These are phyloP conservation scores for Diceros bicornis DNA, from an alignment of 2,797 vertebrate genomes.

Conservation along the genomic window DNA sequence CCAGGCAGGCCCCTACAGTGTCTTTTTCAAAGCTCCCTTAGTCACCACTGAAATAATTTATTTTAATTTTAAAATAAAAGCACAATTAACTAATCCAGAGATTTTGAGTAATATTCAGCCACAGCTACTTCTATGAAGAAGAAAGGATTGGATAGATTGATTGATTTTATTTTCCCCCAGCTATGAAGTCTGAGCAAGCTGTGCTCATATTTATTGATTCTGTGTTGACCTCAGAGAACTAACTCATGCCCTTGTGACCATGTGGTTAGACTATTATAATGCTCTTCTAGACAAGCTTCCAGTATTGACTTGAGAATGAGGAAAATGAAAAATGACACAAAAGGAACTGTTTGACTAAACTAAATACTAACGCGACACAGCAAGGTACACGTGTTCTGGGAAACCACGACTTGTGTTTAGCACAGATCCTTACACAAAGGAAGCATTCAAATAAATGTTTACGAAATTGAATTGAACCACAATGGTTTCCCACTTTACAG, in stretches of 20 bases:
- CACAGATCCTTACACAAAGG: conserved; percentile 20
- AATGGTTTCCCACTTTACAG: conserved; percentile 52
- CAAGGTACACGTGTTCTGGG: not conserved
- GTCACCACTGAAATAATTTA: conserved; percentile 12
- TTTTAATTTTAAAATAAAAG: conserved; percentile 55
- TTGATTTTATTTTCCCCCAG: not conserved
- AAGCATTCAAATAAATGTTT: not conserved
- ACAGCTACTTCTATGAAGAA: conserved; percentile 39
- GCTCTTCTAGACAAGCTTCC: not conserved
- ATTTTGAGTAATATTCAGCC: conserved; percentile 24
- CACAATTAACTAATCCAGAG: conserved; percentile 38
- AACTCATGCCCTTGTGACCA: not conserved
- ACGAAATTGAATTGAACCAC: not conserved
- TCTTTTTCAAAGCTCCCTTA: conserved; percentile 30
- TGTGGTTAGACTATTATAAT: not conserved
- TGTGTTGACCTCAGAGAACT: conserved; percentile 27
- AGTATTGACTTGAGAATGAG: conserved; percentile 40
- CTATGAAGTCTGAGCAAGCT: not conserved
- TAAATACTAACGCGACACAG: not conserved
- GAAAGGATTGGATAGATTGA: not conserved
- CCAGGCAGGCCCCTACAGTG: too few relatives aligned
- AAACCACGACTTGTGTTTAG: conserved; percentile 32
- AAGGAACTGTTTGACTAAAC: conserved; percentile 39
- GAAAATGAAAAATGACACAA: conserved; percentile 46
- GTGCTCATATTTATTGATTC: conserved; percentile 7